Base-by-base conservation (phyloP, 2,797 vertebrate genomes). In the Echeneis naucrates region DNA sequence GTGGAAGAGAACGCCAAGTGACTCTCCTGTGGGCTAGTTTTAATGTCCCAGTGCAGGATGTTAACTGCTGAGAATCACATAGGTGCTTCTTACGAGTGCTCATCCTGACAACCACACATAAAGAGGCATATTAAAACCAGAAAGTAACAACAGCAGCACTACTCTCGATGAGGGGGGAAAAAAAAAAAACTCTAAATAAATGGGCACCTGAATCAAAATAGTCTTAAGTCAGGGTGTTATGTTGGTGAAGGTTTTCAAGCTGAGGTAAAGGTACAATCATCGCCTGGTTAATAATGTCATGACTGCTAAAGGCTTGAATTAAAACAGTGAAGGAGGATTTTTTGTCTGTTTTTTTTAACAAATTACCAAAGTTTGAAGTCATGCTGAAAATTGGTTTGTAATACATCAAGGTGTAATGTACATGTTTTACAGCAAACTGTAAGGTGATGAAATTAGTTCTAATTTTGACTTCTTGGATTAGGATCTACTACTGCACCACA, bases 21-120 rank as follows among this genome's bases (percentile, higher is more conserved):
- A 81, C 72, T 84, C 87, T 89, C 77, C 78, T 77, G 82, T 67
- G 80, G 83, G 75, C 69, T 79, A 74, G 63, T 82, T 91, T 88
- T 89, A 88, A 87, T 86, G 87, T 85, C 78, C 75, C 83, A 62
- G 75, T 65, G 75, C 75, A 72, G 67, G 85, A 80, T 81, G 77
- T 72, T 71, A 86, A 90, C 87, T 89, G 90, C 85, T 81, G 80
- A 84, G 81, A 86, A 90, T 90, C 91, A 90, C 88, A 89, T 54
- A 83, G 81, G 75, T 83, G 78, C 88, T 91, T 88, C 91, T 88
- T 89, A 92, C 81, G 72, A 88, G 76, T 88, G 77, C 85, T 88
- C 82, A 78, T 83, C 75, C 76, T 87, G 80, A 89, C 85, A 87
- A 82, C 77, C 80, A 75, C 50, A 64, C 70, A 83, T 47, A 76